Evolutionary conservation across 2,797 vertebrate genomes (phyloP).

Genomic region (Arrhamphus sclerolepis): DNA sequence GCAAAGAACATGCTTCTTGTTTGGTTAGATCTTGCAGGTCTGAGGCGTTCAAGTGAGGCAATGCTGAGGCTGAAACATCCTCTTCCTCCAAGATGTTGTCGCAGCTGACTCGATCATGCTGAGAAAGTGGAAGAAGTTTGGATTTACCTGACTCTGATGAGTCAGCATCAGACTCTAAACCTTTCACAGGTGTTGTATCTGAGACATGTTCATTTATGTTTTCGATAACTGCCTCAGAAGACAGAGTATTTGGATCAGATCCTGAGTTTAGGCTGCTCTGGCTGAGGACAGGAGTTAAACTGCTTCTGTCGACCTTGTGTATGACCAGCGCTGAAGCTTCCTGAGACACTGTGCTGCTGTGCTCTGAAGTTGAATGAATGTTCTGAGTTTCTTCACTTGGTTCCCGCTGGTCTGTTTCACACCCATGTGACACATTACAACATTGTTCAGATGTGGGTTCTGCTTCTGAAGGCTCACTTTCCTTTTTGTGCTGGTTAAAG

Average conservation of each 20-base stretch:
- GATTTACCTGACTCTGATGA: background rate
- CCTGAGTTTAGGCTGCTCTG: background rate
- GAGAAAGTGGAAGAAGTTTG: background rate
- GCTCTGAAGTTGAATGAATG: background rate
- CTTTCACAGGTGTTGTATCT: background rate
- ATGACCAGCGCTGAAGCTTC: constrained; percentile 12
- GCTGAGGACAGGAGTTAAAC: background rate
- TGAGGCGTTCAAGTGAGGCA: constrained; percentile 5
- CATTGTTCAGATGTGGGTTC: constrained; percentile 14
- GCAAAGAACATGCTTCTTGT: constrained; percentile 39
- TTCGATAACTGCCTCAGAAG: background rate
- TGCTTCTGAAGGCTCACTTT: constrained; percentile 29
- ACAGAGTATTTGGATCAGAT: constrained; percentile 4
- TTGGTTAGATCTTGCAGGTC: background rate
- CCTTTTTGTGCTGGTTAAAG: background rate
- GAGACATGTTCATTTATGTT: background rate
- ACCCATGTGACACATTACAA: background rate
- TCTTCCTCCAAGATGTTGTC: background rate
- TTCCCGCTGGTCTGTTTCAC: background rate
- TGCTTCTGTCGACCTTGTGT: background rate
- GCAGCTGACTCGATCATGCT: background rate
- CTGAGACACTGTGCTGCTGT: background rate
- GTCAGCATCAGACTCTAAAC: background rate
- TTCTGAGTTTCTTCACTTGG: background rate
- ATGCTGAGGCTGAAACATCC: background rate